Percentiles rank a stretch among this genome's conserved stretches.
Evolutionary conservation across 2,888 invertebrate genomes (phyloP).

Genomic region (Entomobrya multifasciata): DNA sequence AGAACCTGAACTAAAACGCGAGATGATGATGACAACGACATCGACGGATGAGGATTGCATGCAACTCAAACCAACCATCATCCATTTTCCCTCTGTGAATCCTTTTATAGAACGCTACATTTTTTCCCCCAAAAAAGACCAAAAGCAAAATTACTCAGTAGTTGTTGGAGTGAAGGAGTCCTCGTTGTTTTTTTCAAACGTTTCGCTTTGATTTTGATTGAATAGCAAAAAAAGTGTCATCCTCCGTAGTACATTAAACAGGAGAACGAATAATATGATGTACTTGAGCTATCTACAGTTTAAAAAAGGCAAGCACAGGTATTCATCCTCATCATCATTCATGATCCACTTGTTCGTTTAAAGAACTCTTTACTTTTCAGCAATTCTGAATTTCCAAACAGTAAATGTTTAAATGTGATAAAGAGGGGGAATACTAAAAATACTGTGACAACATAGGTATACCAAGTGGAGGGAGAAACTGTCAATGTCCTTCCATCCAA

Average conservation of each 20-base stretch:
- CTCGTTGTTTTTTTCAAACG: conserved; percentile 3
- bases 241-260: conserved; percentile 1
- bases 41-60: conserved; percentile 60
- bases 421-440: too few relatives aligned
- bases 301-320: background rate
- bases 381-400: conserved; percentile 21
- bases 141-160: too few relatives aligned
- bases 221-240: background rate
- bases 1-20: conserved; percentile 44
- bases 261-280: too few relatives aligned
- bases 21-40: conserved; percentile 43
- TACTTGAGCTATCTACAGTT: too few relatives aligned
- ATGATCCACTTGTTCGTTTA: conserved; percentile 11
- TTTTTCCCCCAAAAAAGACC: conserved; percentile 29
- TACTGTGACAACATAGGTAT: conserved; percentile 48
- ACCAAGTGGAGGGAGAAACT: conserved; percentile 20
- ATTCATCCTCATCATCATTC: background rate
- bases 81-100: conserved; percentile 37
- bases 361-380: conserved; percentile 25
- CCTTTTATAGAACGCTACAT: background rate
- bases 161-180: background rate
- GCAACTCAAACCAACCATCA: conserved; percentile 31
- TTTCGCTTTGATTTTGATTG: conserved; percentile 27
- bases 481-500: conserved; percentile 70
- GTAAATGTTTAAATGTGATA: background rate